Evolutionary conservation across 2,888 invertebrate species (phyloP).

Genomic region (Ophraella communa): DNA sequence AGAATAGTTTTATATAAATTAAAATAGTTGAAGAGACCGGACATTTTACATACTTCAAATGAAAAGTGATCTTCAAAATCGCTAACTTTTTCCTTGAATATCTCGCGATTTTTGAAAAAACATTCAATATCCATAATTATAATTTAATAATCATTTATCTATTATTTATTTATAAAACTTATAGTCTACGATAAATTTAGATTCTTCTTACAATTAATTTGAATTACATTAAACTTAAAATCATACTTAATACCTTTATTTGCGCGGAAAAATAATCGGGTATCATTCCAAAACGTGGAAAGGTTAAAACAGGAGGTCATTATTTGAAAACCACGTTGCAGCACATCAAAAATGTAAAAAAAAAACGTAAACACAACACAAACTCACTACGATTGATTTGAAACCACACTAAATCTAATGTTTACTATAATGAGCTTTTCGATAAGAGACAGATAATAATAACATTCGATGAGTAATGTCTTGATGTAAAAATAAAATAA

Average conservation of each 20-base stretch:
- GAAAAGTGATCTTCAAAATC: too few relatives aligned
- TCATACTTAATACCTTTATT: conserved; percentile 15
- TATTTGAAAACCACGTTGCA: neutral
- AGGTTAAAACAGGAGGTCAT: conserved; percentile 21
- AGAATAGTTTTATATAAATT: too few relatives aligned
- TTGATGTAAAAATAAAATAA: too few relatives aligned
- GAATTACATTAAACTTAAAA: neutral
- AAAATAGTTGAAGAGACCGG: too few relatives aligned
- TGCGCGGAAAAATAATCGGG: conserved; percentile 12
- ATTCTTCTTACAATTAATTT: too few relatives aligned
- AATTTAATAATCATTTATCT: too few relatives aligned
- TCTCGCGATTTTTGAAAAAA: too few relatives aligned
- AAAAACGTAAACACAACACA: neutral
- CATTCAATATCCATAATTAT: too few relatives aligned
- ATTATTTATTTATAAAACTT: too few relatives aligned
- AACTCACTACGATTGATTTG: neutral
- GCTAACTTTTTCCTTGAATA: too few relatives aligned
- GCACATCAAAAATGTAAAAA: neutral
- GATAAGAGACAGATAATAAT: neutral
- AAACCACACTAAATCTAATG: neutral
- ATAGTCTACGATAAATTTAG: too few relatives aligned
- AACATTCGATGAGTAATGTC: neutral
- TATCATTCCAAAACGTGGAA: conserved; percentile 13
- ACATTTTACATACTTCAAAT: too few relatives aligned
- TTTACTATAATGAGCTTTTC: neutral